phyloP scores from a whole-genome alignment of 2,113 vertebrate species.

The Herpailurus yagouaroundi region DNA sequence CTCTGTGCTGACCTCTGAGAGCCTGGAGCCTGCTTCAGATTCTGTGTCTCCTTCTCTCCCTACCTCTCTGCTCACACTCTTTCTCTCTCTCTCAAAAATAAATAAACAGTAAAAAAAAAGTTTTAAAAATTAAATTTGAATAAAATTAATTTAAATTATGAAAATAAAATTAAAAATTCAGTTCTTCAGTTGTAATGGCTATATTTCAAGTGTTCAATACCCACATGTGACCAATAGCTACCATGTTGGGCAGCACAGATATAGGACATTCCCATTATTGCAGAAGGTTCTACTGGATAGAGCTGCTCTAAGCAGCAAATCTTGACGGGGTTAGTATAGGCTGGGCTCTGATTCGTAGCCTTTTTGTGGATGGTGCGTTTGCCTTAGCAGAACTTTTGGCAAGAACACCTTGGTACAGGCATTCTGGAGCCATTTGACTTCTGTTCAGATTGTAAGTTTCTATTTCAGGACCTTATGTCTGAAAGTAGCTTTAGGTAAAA shows the following conservation, averaged over 20 bases:
- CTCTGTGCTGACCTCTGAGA: neutral
- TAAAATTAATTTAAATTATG: too few relatives aligned
- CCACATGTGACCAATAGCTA: neutral
- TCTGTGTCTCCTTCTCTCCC: neutral
- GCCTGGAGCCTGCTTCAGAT: neutral
- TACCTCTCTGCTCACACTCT: neutral
- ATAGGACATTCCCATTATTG: neutral
- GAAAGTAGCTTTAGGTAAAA: slow-evolving; percentile 38
- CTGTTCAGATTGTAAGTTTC: slow-evolving; percentile 69
- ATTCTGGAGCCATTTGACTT: slow-evolving; percentile 49
- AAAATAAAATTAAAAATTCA: neutral
- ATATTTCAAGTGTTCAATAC: neutral
- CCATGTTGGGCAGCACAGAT: neutral
- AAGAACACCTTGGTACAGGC: slow-evolving; percentile 4
- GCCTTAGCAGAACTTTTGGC: neutral
- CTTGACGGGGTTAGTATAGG: neutral
- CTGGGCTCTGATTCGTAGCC: neutral
- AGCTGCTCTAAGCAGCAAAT: neutral
- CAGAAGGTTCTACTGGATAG: neutral
- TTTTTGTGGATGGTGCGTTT: neutral
- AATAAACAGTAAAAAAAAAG: neutral
- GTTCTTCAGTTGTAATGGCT: neutral
- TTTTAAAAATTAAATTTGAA: too few relatives aligned
- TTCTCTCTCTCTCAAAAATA: neutral
- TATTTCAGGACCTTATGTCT: slow-evolving; percentile 59